Evolutionary conservation across 2,113 vertebrate genomes (phyloP), one percentile per base, ranked within the genome.

Genomic region (Lampris megalopsis): DNA sequence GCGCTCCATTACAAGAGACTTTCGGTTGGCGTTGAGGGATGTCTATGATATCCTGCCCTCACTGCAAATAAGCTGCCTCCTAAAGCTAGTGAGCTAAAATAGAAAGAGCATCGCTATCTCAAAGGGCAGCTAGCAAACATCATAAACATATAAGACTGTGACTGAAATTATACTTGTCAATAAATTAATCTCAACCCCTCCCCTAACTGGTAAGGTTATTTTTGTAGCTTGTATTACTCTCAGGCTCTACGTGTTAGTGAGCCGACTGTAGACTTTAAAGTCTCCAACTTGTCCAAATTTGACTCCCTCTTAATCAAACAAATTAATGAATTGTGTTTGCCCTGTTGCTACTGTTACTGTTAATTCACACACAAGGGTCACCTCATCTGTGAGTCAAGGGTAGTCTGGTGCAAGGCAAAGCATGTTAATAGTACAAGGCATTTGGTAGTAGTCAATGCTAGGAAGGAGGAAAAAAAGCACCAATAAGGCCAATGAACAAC

Each of bases 61-160:
- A 76, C 80, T 89, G 87, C 83, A 90, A 88, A 89, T 89, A 87
- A 89, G 87, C 57, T 64, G 11, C 61, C 67, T 72, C 81, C 89
- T 90, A 89, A 91, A 45, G 4, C 43, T 45, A 45, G 7, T 45
- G 7, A 45, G 43, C 43, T 4, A 24, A 24, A 24, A 24, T 24
- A 24, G 24, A 24, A 24, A 24, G 24, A 24, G 24, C 24, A 24
- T 24, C 24, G 24, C 24, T 24, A 24, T 24, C 24, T 24, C 24
- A 24, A 24, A 24, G 24, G 24, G 24, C 24, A 24, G 24, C 24
- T 24, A 24, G 24, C 24, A 24, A 83, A 90, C 75, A 76, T 57
- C 60, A 24, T 77, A 71, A 53, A 76, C 50, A 52, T 71, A 84
- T 75, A 59, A 78, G 43, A 5, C 58, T 41, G 50, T 64, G 24